phyloP scores from a whole-genome alignment of 2,113 vertebrate genomes.

The Corvus cornix region DNA sequence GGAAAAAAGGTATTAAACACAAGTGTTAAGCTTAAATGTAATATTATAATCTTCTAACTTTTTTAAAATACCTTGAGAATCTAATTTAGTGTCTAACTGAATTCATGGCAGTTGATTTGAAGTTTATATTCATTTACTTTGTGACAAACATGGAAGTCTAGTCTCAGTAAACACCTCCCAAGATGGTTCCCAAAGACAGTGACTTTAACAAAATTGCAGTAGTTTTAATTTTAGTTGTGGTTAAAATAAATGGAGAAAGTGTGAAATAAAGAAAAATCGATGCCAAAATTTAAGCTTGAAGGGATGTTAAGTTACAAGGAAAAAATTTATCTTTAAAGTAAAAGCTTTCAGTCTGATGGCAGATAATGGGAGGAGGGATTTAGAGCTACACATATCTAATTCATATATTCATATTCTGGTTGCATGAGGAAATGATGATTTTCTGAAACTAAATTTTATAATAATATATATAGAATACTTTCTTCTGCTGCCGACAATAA shows the following conservation, averaged over 20 bases:
- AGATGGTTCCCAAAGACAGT: not conserved
- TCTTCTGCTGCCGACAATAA: not conserved
- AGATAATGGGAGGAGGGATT: not conserved
- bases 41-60: not conserved
- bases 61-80: not conserved
- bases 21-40: not conserved
- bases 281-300: not conserved
- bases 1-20: not conserved
- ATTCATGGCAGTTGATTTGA: not conserved
- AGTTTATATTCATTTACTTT: not conserved
- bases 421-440: not conserved
- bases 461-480: not conserved
- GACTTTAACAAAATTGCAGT: not conserved
- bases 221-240: not conserved
- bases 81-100: not conserved
- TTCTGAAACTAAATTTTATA: not conserved
- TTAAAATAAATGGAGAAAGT: not conserved
- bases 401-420: not conserved
- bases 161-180: not conserved
- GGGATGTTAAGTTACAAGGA: not conserved
- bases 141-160: not conserved
- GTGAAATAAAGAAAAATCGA: not conserved
- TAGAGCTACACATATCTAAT: not conserved
- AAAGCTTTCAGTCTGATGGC: not conserved
- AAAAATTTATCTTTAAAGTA: not conserved